Base-by-base conservation (phyloP, 2,113 vertebrate genomes). In the Petromus typicus region DNA sequence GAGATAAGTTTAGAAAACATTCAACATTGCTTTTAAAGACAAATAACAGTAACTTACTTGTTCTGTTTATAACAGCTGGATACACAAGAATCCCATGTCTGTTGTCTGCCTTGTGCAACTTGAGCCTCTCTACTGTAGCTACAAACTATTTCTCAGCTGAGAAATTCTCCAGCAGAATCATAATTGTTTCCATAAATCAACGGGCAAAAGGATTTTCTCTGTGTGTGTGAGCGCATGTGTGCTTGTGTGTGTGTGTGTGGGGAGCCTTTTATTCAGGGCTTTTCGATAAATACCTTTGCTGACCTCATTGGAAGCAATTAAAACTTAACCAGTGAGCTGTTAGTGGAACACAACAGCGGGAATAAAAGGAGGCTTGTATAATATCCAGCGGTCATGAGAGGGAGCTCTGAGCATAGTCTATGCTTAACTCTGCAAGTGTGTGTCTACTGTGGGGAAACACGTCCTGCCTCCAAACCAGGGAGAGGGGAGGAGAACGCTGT, bases 281-380 rank as follows among this genome's bases (percentile, higher is more conserved):
- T 99, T 98, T 98, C 98, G 98, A 99, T 99, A 99, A 99, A 99
- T 99, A 99, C 99, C 99, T 99, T 99, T 98, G 99, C 99, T 99
- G 99, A 99, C 99, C 99, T 99, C 99, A 99, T 99, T 99, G 98
- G 98, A 99, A 99, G 99, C 99, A 99, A 99, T 99, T 99, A 99
- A 99, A 99, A 99, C 99, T 99, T 99, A 99, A 99, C 99, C 99
- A 99, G 99, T 99, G 98, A 99, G 99, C 99, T 99, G 99, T 99
- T 99, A 98, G 99, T 99, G 98, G 99, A 98, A 97, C 98, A 98
- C 98, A 98, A 89, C 98, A 98, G 97, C 92, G 82, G 98, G 98
- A 98, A 98, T 98, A 99, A 98, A 98, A 98, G 98, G 98, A 98
- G 97, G 82, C 98, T 99, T 99, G 99, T 99, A 98, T 98, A 98